phyloP scores from a whole-genome alignment of 1,140 invertebrate genomes.

The Chironomus tepperi region DNA sequence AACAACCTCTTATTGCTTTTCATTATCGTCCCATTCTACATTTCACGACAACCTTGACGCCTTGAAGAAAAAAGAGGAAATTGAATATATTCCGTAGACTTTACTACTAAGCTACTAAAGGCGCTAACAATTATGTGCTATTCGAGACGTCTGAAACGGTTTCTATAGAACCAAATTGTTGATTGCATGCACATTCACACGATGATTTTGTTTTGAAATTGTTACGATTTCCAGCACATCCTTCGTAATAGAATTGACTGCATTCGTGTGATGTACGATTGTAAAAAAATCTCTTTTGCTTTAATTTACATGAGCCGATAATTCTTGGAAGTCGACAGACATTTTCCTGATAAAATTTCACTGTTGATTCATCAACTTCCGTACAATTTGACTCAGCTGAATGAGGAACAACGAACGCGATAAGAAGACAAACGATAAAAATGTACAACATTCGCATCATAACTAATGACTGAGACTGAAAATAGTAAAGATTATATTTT shows the following conservation, averaged over 20 bases:
- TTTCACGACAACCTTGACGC: too few relatives aligned
- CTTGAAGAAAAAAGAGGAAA: too few relatives aligned
- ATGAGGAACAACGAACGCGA: background rate
- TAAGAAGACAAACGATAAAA: background rate
- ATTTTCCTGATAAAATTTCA: background rate
- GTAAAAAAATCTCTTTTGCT: background rate
- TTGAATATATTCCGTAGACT: too few relatives aligned
- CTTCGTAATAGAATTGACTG: background rate
- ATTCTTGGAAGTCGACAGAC: background rate
- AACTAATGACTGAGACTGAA: background rate
- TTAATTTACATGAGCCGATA: background rate
- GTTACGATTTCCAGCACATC: constrained; percentile 1
- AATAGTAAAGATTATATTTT: background rate
- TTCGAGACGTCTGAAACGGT: too few relatives aligned
- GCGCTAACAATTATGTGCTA: too few relatives aligned
- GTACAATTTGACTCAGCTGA: background rate
- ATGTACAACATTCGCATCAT: background rate
- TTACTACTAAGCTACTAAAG: too few relatives aligned
- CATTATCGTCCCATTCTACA: too few relatives aligned
- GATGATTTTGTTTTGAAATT: background rate
- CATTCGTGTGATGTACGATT: background rate
- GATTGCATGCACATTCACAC: too few relatives aligned
- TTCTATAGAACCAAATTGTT: too few relatives aligned
- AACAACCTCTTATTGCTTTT: too few relatives aligned
- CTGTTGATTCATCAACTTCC: background rate